A percentile compares a stretch with the other conserved stretches of the same genome.
Conservation (phyloP, 2,113 vertebrate species). For the Mormoops blainvillei region DNA sequence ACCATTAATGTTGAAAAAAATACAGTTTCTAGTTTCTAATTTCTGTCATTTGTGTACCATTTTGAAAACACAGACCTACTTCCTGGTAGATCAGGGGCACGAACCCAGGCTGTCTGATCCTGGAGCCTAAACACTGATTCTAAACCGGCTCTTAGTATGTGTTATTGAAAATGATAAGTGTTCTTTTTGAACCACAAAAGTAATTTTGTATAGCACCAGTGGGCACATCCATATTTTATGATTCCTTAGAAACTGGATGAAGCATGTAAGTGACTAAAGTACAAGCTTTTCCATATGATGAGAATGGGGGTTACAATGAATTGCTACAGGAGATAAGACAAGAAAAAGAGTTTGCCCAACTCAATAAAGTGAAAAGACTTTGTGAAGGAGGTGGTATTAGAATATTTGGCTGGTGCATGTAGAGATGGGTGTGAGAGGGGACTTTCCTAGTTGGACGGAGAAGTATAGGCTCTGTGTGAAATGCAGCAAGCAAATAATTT, state of each 20-base stretch:
- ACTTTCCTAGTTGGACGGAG: not conserved
- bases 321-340: not conserved
- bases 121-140: not conserved
- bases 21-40: not conserved
- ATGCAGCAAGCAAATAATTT: not conserved
- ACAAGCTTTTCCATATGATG: not conserved
- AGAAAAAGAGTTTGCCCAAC: not conserved
- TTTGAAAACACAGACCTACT: not conserved
- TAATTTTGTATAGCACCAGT: not conserved
- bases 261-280: not conserved
- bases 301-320: not conserved
- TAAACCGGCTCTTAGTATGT: not conserved
- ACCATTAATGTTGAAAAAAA: not conserved
- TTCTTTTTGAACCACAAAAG: not conserved
- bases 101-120: not conserved
- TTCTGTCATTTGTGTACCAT: not conserved
- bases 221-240: not conserved
- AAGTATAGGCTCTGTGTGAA: not conserved
- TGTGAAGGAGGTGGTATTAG: not conserved
- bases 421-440: not conserved
- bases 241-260: not conserved
- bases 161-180: not conserved
- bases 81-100: not conserved
- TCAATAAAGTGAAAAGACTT: not conserved
- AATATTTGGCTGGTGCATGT: not conserved